A percentile compares a stretch with the other conserved stretches of the same genome.
These are phyloP conservation scores for Manis crassicaudata DNA, from an alignment of 2,797 vertebrate genomes.

Conservation along the genomic window DNA sequence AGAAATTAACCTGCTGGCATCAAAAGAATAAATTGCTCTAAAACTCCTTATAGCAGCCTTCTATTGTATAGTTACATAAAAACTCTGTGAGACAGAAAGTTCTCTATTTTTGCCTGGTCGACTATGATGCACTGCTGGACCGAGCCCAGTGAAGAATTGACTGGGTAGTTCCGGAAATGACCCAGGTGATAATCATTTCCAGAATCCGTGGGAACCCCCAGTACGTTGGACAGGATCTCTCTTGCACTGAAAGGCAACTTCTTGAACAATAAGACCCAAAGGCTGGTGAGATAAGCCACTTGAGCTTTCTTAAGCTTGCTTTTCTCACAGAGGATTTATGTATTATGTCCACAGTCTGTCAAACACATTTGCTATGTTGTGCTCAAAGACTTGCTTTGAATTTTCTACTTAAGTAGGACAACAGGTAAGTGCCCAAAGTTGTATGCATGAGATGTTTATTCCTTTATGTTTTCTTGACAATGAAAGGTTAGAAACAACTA, in stretches of 20 bases:
- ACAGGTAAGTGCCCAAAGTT: not conserved
- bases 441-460: not conserved
- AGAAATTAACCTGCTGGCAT: not conserved
- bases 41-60: not conserved
- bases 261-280: constrained; percentile 46
- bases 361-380: constrained; percentile 66
- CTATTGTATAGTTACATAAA: not conserved
- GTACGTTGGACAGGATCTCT: constrained; percentile 71
- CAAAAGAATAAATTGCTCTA: not conserved
- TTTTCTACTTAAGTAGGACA: constrained; percentile 51
- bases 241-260: constrained; percentile 56
- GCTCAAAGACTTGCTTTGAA: constrained; percentile 56
- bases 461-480: constrained; percentile 31
- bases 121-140: constrained; percentile 51
- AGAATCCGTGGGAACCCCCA: constrained; percentile 70
- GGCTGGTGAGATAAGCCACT: constrained; percentile 56
- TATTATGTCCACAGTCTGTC: constrained; percentile 62
- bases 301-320: constrained; percentile 30
- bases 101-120: not conserved
- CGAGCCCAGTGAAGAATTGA: constrained; percentile 68
- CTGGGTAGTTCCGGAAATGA: constrained; percentile 73
- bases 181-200: constrained; percentile 57
- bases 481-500: constrained; percentile 37
- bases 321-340: constrained; percentile 56
- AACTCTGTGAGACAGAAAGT: not conserved